phyloP scores from a whole-genome alignment of 2,797 vertebrate genomes.

The Argya squamiceps region DNA sequence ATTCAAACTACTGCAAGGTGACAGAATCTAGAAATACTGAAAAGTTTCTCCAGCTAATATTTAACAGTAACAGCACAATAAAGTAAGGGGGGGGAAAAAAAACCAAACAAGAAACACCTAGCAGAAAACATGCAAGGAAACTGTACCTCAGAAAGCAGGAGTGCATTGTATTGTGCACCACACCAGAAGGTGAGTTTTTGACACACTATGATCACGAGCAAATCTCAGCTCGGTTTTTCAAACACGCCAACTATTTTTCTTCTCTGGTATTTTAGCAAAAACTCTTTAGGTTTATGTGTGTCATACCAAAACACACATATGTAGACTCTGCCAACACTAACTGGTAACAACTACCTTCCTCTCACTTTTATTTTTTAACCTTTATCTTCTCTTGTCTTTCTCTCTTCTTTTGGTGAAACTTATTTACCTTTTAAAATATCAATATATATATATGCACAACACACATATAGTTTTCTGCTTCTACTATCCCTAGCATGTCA shows the following conservation, averaged over 20 bases:
- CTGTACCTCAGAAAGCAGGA: background rate
- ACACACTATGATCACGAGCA: background rate
- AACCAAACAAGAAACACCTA: accelerated
- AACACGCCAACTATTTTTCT: background rate
- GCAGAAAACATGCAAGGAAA: background rate
- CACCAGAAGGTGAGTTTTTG: background rate
- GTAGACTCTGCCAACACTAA: background rate
- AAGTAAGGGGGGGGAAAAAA: accelerated
- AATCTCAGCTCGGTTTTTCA: background rate
- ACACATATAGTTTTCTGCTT: background rate
- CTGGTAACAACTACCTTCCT: background rate
- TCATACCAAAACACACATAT: background rate
- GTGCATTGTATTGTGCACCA: accelerated
- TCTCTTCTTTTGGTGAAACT: background rate
- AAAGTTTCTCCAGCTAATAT: background rate
- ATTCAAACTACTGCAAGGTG: background rate
- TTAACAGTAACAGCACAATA: background rate
- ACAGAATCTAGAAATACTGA: background rate
- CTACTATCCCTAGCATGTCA: background rate
- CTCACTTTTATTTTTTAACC: background rate
- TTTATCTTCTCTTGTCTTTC: background rate
- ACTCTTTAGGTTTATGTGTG: background rate
- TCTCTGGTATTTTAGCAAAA: background rate
- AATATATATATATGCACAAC: background rate
- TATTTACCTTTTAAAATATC: background rate